Evolutionary conservation across 2,113 vertebrate genomes (phyloP).

Genomic region (Crotophaga sulcirostris): DNA sequence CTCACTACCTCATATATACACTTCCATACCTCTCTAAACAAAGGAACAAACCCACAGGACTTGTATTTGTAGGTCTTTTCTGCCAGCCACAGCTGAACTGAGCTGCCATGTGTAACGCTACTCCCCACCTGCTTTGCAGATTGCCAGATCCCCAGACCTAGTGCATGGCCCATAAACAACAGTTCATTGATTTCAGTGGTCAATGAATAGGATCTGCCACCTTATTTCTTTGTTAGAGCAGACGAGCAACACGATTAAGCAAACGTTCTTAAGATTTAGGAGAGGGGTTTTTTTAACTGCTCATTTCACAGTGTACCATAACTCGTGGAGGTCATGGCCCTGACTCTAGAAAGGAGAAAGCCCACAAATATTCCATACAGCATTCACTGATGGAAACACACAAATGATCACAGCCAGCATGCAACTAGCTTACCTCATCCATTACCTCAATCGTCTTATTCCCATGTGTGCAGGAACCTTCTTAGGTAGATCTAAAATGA

Average conservation of each 20-base stretch:
- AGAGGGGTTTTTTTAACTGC: background rate
- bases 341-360: background rate
- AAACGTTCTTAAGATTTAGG: background rate
- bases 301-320: background rate
- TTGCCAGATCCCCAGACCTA: background rate
- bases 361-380: background rate
- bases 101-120: background rate
- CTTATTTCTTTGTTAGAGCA: background rate
- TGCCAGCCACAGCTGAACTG: background rate
- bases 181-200: background rate
- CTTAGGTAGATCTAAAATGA: conserved; percentile 48
- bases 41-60: background rate
- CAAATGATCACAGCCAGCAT: background rate
- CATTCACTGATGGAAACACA: background rate
- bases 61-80: background rate
- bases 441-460: background rate
- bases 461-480: conserved; percentile 18
- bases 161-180: rapidly evolving
- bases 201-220: background rate
- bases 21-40: background rate
- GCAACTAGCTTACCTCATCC: conserved; percentile 33
- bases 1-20: background rate
- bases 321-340: background rate
- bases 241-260: background rate
- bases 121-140: background rate